Evolutionary conservation across 2,888 invertebrate genomes (phyloP).

Genomic region (Blastobasis adustella): DNA sequence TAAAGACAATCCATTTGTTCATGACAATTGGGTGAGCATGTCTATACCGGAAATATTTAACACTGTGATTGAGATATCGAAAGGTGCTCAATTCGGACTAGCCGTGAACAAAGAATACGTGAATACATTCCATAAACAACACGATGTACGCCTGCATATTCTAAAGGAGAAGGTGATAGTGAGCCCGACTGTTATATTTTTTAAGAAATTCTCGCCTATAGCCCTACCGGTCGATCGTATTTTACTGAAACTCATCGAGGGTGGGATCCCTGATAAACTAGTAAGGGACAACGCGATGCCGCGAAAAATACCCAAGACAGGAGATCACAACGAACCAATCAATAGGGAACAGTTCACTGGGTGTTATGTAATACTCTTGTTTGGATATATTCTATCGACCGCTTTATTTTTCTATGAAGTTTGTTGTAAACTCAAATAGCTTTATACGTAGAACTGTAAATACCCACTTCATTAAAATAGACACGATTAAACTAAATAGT

Average conservation of each 20-base stretch:
- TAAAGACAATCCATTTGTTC: constrained; percentile 35
- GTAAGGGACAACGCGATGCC: constrained; percentile 26
- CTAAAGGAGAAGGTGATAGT: constrained; percentile 33
- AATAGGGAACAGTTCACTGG: constrained; percentile 44
- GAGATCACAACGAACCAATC: constrained; percentile 27
- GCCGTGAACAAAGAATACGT: constrained; percentile 41
- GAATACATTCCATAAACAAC: constrained; percentile 24
- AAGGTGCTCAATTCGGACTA: constrained; percentile 41
- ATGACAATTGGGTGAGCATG: constrained; percentile 37
- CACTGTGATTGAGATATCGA: constrained; percentile 29
- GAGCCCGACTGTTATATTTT: constrained; percentile 45
- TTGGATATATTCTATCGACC: constrained; percentile 40
- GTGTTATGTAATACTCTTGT: constrained; percentile 41
- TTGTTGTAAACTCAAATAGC: constrained; percentile 17
- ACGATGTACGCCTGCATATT: constrained; percentile 32
- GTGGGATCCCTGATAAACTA: constrained; percentile 40
- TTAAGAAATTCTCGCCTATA: constrained; percentile 52
- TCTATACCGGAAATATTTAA: constrained; percentile 29
- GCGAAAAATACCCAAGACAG: constrained; percentile 2
- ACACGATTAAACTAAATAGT: background rate
- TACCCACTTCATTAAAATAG: background rate
- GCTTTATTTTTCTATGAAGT: constrained; percentile 39
- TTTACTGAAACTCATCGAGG: constrained; percentile 35
- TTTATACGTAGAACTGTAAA: background rate
- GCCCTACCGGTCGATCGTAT: constrained; percentile 30